These are phyloP conservation scores for Lutraria rhynchaena DNA, from an alignment of 1,140 invertebrate genomes.

Conservation along the genomic window DNA sequence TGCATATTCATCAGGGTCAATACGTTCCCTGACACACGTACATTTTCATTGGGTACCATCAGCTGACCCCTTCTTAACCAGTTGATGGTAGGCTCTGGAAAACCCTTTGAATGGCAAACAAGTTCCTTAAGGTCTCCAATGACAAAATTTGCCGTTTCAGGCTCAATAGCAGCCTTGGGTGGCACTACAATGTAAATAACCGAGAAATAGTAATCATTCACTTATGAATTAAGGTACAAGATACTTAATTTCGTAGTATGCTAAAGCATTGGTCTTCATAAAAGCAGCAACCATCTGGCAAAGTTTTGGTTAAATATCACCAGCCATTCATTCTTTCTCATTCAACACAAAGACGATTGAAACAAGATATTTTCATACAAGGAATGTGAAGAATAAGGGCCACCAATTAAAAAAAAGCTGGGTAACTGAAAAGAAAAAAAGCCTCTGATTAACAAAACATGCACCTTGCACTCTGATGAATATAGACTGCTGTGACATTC, in stretches of 20 bases:
- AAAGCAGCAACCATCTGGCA: too few relatives aligned
- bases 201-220: too few relatives aligned
- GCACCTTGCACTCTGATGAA: slow-evolving; percentile 78
- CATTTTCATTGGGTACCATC: slow-evolving; percentile 66
- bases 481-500: slow-evolving; percentile 74
- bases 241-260: too few relatives aligned
- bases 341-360: too few relatives aligned
- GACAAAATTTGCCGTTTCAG: slow-evolving; percentile 78
- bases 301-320: too few relatives aligned
- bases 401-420: neutral
- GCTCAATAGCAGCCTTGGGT: slow-evolving; percentile 80
- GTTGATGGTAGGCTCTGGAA: slow-evolving; percentile 71
- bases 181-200: slow-evolving; percentile 71
- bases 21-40: slow-evolving; percentile 61
- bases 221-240: too few relatives aligned
- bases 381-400: too few relatives aligned
- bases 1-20: slow-evolving; percentile 72
- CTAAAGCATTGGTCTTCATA: too few relatives aligned
- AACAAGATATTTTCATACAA: too few relatives aligned
- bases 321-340: too few relatives aligned
- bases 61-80: slow-evolving; percentile 73
- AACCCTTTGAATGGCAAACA: slow-evolving; percentile 73
- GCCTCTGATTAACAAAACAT: neutral
- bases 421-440: neutral
- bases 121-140: slow-evolving; percentile 70